Base-by-base conservation (phyloP, 2,113 vertebrate species). In the Progne subis region DNA sequence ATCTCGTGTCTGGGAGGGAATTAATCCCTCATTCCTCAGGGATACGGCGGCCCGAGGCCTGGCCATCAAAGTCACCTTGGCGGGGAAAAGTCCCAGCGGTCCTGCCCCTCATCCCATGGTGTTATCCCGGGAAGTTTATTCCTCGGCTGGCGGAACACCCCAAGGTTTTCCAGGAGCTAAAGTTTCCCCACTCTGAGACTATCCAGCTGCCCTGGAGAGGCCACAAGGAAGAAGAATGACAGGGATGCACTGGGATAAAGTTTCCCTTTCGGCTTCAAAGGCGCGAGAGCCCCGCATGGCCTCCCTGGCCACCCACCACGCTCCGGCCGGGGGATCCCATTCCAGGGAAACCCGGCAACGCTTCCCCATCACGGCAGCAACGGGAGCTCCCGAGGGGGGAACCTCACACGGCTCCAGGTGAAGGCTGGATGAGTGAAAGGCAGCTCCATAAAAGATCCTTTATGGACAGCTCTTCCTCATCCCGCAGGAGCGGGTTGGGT, bases 361-460 rank as follows among this genome's bases (percentile, higher is more conserved):
- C 74, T 60, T 41, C 46, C 14, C 77, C 47, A 64, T 25, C 60
- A 26, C 12, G 25, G 74, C n/a, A 68, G 82, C 59, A 56, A 93
- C 25, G 10, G 44, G 46, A 90, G 49, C 63, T 53, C 75, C n/a
- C n/a, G 2, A 1, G 17, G 31, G 13, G 37, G 11, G 18, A 25
- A 1, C 5, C 28, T 43, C 24, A 2, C 1, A 0, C 1, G 34
- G 49, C 60, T 32, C 25, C 49, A 32, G 78, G 77, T 21, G 74
- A 87, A 39, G 86, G 57, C 8, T 76, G 67, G 75, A 32, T 80
- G 75, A 28, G 39, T 16, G 63, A 80, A 70, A 90, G 55, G 82
- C 84, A 92, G 90, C 79, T 77, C 90, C 80, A 90, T 86, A 91
- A 95, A 96, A 86, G 91, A 71, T 90, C 43, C 93, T 94, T 95